A percentile compares a stretch with the other conserved stretches of the same genome.
phyloP scores from a whole-genome alignment of 1,140 invertebrate genomes.

The Chironomus striatipennis region DNA sequence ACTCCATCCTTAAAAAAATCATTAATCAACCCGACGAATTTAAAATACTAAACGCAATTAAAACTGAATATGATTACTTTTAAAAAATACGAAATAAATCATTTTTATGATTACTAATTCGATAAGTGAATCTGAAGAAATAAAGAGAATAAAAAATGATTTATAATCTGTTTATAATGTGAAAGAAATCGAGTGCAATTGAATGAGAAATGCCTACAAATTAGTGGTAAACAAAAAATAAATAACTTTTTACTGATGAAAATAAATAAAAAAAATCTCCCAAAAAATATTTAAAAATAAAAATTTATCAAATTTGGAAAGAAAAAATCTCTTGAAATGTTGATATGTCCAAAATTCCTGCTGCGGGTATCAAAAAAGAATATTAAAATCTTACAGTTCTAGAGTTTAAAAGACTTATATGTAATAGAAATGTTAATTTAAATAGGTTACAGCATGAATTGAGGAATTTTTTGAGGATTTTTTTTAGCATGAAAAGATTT shows the following conservation, averaged over 20 bases:
- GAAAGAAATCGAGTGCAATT: slow-evolving; percentile 7
- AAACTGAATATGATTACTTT: no score
- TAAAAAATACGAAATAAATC: no score
- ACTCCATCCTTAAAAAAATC: not conserved
- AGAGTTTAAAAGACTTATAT: no score
- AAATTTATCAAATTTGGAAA: not conserved
- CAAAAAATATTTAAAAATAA: not conserved
- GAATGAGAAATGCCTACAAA: slow-evolving; percentile 2
- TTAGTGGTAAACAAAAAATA: not conserved
- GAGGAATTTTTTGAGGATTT: no score
- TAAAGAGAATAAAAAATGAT: not conserved
- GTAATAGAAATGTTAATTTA: no score
- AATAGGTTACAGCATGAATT: no score
- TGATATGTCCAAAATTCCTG: no score
- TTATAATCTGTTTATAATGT: not conserved
- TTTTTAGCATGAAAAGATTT: no score
- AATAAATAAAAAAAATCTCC: not conserved
- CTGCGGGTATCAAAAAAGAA: no score
- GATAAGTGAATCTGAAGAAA: not conserved
- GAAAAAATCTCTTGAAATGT: no score
- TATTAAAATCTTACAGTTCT: no score
- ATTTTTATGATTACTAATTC: not conserved
- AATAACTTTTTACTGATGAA: not conserved
- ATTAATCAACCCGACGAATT: not conserved
- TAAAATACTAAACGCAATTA: not conserved